phyloP scores from a whole-genome alignment of 2,113 vertebrate species.

The Onychostruthus taczanowskii region DNA sequence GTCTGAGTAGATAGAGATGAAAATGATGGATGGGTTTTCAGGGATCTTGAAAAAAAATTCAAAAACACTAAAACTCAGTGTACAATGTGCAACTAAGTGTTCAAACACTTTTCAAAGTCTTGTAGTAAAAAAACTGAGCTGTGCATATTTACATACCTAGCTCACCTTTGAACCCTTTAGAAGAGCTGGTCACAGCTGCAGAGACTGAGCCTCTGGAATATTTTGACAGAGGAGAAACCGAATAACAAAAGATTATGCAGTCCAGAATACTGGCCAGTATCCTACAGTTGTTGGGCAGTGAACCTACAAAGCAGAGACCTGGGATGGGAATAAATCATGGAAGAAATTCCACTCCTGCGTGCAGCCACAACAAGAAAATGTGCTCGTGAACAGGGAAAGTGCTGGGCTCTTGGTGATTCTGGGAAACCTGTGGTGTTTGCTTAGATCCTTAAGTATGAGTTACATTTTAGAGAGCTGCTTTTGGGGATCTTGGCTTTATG shows the following conservation, averaged over 20 bases:
- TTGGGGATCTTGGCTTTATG: neutral
- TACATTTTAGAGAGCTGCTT: neutral
- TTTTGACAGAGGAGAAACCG: neutral
- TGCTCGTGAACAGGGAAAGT: neutral
- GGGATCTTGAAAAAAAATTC: neutral
- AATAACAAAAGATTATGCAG: neutral
- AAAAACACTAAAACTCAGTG: neutral
- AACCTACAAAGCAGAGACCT: neutral
- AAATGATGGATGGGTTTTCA: neutral
- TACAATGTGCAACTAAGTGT: neutral
- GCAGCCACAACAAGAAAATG: neutral
- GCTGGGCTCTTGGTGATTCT: neutral
- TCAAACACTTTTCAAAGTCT: neutral
- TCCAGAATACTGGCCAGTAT: neutral
- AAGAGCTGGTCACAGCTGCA: neutral
- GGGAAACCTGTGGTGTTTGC: neutral
- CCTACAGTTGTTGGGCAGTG: neutral
- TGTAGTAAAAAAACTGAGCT: neutral
- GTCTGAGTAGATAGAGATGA: neutral
- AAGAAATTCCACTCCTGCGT: neutral
- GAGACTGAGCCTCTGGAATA: neutral
- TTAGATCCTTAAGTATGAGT: neutral
- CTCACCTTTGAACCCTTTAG: neutral
- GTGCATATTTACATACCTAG: neutral
- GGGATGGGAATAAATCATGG: neutral